Conservation (phyloP, 2,113 vertebrate species). For the Anseranas semipalmata region DNA sequence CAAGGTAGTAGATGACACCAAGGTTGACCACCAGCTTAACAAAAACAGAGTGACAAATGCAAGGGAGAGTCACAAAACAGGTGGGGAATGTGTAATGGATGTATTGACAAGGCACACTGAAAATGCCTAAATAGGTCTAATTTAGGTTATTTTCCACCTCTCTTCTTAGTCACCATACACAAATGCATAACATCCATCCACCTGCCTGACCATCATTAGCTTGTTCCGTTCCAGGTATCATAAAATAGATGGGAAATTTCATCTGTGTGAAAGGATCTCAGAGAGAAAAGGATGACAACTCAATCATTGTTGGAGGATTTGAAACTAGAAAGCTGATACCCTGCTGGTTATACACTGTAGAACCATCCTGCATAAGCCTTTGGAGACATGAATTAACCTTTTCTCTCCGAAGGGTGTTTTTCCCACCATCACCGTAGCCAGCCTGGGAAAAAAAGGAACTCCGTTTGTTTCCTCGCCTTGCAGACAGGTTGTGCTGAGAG, state of each 20-base stretch:
- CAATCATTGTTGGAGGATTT: background rate
- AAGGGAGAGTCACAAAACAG: background rate
- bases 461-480: background rate
- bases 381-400: constrained; percentile 26
- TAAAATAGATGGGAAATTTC: background rate
- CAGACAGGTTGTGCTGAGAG: constrained; percentile 52
- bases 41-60: background rate
- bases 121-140: background rate
- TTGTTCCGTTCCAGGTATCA: background rate
- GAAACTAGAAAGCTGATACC: background rate
- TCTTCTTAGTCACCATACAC: background rate
- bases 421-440: background rate
- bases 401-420: constrained; percentile 1
- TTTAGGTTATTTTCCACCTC: background rate
- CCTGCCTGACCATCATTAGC: background rate
- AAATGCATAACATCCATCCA: background rate
- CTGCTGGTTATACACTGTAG: background rate
- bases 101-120: background rate
- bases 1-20: background rate
- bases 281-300: background rate
- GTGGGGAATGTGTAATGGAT: background rate
- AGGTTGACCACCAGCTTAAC: background rate
- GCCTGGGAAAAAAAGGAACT: constrained; percentile 6
- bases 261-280: background rate
- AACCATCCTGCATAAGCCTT: background rate